Evolutionary conservation across 2,113 vertebrate species (phyloP).

Genomic region (Struthio camelus): DNA sequence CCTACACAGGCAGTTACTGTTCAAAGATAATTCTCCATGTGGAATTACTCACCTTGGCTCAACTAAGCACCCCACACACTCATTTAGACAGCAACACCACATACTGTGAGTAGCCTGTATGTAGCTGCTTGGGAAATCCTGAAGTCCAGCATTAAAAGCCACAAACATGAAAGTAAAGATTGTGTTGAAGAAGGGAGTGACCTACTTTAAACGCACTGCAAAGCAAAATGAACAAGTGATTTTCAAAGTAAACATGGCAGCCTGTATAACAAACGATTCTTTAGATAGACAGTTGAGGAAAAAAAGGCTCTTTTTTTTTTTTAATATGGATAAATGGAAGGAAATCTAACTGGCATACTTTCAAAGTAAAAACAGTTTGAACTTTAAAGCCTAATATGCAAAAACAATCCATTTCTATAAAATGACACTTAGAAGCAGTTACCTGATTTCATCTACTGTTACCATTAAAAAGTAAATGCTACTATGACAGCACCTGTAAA

Average conservation of each 20-base stretch:
- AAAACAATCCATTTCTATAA: constrained; percentile 15
- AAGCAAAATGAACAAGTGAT: not conserved
- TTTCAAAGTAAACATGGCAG: not conserved
- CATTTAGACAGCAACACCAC: not conserved
- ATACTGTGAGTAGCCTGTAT: not conserved
- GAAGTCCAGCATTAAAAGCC: not conserved
- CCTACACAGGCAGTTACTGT: not conserved
- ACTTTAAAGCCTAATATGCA: not conserved
- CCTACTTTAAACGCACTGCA: not conserved
- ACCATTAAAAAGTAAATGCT: not conserved
- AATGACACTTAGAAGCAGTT: not conserved
- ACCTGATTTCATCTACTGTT: not conserved
- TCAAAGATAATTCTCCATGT: not conserved
- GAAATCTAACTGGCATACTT: not conserved
- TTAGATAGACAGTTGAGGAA: not conserved
- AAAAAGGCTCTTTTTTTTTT: not conserved
- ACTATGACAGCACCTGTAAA: not conserved
- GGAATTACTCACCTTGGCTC: not conserved
- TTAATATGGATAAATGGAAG: not conserved
- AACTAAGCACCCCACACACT: accelerated
- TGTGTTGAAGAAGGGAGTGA: not conserved
- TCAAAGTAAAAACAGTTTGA: constrained; percentile 15
- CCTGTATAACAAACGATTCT: not conserved
- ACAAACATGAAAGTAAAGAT: not conserved
- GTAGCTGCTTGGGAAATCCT: not conserved